These are phyloP conservation scores for Pangasius sanitwongsei DNA, from an alignment of 2,797 vertebrate genomes.

Conservation along the genomic window DNA sequence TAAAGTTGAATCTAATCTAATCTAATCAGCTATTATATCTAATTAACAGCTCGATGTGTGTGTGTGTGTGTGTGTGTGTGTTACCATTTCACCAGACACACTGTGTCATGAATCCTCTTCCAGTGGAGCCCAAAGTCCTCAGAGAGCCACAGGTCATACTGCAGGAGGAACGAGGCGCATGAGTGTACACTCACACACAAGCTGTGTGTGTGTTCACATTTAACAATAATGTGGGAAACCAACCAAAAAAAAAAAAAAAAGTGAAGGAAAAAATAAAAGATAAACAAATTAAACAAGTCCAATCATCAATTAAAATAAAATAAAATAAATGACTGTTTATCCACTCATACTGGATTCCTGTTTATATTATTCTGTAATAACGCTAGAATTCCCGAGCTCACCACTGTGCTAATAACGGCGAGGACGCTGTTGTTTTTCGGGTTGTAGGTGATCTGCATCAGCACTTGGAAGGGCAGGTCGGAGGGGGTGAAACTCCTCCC, in stretches of 20 bases:
- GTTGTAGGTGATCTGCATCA: constrained; percentile 85
- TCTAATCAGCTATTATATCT: too few species aligned
- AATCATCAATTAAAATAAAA: too few species aligned
- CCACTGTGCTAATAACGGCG: constrained; percentile 81
- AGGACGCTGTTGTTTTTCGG: constrained; percentile 77
- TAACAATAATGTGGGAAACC: not conserved
- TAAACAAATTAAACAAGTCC: not conserved
- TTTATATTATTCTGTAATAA: not conserved
- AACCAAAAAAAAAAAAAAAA: not conserved
- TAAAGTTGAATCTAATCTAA: too few species aligned
- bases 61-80: constrained; percentile 41
- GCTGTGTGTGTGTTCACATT: not conserved
- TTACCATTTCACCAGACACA: constrained; percentile 94
- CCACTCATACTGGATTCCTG: not conserved
- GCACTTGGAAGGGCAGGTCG: constrained; percentile 85
- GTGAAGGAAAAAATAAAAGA: not conserved
- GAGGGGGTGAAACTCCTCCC: constrained; percentile 81
- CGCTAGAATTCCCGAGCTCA: constrained; percentile 64
- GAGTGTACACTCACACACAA: not conserved
- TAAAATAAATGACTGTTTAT: not conserved
- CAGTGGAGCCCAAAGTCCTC: constrained; percentile 85
- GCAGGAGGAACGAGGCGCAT: constrained; percentile 26
- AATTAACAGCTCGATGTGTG: too few species aligned
- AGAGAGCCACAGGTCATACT: constrained; percentile 91
- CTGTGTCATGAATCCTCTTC: constrained; percentile 84